Evolutionary conservation across 2,888 invertebrate species (phyloP).

Genomic region (Aproaerema taeniolella): DNA sequence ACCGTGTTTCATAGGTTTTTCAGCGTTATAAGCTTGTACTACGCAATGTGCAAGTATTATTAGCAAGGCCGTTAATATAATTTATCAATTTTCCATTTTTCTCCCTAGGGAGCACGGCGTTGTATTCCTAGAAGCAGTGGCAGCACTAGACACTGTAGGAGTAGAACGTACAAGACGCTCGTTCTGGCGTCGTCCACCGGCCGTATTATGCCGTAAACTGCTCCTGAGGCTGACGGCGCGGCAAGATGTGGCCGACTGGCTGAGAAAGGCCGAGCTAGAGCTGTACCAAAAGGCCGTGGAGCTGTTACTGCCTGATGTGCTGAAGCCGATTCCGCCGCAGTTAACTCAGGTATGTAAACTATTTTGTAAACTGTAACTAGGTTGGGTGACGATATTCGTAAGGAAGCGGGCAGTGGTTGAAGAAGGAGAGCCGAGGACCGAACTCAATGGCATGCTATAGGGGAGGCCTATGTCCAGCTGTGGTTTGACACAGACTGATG

Average conservation of each 20-base stretch:
- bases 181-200: conserved; percentile 93
- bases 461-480: too few species aligned
- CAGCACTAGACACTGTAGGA: conserved; percentile 92
- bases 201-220: conserved; percentile 92
- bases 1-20: too few species aligned
- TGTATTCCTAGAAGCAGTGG: conserved; percentile 93
- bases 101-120: conserved; percentile 89
- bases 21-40: too few species aligned
- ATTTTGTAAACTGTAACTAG: not conserved
- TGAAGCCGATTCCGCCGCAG: conserved; percentile 95
- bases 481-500: too few species aligned
- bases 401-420: too few species aligned
- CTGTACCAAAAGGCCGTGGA: conserved; percentile 98
- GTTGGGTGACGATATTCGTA: too few species aligned
- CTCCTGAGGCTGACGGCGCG: conserved; percentile 84
- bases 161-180: conserved; percentile 94
- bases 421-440: too few species aligned
- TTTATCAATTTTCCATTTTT: too few species aligned
- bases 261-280: conserved; percentile 89
- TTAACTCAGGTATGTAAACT: conserved; percentile 94
- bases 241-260: conserved; percentile 83
- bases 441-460: too few species aligned
- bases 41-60: too few species aligned
- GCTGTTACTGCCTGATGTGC: conserved; percentile 96
- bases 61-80: too few species aligned